Percentiles rank a stretch among this genome's conserved stretches.
Conservation (phyloP, 1,140 invertebrate genomes). For the Nylanderia fulva region DNA sequence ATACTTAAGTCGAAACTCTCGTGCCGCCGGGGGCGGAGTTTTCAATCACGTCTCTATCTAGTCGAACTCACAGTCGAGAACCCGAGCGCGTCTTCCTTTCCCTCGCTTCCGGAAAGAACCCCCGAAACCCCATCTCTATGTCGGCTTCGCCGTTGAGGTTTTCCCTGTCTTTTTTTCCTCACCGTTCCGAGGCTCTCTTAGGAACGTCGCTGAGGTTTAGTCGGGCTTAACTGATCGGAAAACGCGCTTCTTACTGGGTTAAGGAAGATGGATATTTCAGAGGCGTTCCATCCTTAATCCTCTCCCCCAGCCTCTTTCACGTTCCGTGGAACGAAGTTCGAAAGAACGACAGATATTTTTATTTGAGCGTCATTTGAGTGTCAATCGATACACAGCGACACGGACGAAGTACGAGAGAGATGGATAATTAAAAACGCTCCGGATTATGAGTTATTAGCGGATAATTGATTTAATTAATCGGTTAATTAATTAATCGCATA, state of each 20-base stretch:
- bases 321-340: neutral
- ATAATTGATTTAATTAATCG: constrained; percentile 53
- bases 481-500: constrained; percentile 28
- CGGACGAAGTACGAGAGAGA: neutral
- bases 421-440: constrained; percentile 51
- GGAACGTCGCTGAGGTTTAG: constrained; percentile 76
- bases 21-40: constrained; percentile 79
- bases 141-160: constrained; percentile 24
- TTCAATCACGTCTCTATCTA: constrained; percentile 85
- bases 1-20: constrained; percentile 80
- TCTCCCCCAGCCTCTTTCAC: constrained; percentile 22
- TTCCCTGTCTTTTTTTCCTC: constrained; percentile 50
- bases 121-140: constrained; percentile 23
- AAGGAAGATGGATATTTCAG: constrained; percentile 78
- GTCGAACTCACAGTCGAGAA: constrained; percentile 69
- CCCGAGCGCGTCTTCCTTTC: constrained; percentile 44
- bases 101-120: constrained; percentile 34
- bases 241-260: constrained; percentile 79
- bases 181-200: constrained; percentile 46
- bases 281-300: constrained; percentile 61
- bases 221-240: constrained; percentile 83
- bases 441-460: constrained; percentile 45
- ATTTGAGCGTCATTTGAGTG: constrained; percentile 28
- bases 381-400: constrained; percentile 25
- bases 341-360: constrained; percentile 52